These are phyloP conservation scores for Megalopta genalis DNA, from an alignment of 1,140 invertebrate species.

Conservation along the genomic window DNA sequence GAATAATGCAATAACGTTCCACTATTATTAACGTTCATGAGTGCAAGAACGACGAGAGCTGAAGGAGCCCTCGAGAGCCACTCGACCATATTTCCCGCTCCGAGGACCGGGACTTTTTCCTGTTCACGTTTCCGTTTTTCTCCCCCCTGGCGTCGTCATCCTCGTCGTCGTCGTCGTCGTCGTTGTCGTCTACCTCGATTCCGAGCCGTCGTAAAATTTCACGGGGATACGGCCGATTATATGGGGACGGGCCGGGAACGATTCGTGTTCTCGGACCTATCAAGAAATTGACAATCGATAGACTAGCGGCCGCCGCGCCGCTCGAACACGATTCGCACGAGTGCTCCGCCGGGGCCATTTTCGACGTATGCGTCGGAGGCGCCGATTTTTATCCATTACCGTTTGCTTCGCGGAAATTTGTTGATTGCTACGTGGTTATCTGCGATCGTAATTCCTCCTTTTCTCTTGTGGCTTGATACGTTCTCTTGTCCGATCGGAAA, in stretches of 20 bases:
- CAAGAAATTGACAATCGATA: conserved; percentile 9
- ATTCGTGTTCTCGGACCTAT: neutral
- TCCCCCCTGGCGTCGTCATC: neutral
- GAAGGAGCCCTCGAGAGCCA: conserved; percentile 32
- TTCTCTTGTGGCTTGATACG: too few relatives aligned
- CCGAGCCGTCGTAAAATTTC: conserved; percentile 6
- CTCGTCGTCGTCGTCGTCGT: neutral
- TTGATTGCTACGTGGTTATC: neutral
- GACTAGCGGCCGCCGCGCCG: neutral
- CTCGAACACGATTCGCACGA: neutral
- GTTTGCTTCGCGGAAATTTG: too few relatives aligned
- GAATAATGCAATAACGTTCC: conserved; percentile 50
- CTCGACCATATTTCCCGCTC: conserved; percentile 44
- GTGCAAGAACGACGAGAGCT: conserved; percentile 1
- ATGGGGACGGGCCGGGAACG: neutral
- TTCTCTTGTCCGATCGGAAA: too few relatives aligned
- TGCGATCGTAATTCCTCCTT: too few relatives aligned
- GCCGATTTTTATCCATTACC: too few relatives aligned
- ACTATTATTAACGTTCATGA: conserved; percentile 44
- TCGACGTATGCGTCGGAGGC: neutral
- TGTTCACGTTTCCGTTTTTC: conserved; percentile 1
- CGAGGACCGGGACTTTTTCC: conserved; percentile 24
- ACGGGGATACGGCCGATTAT: neutral
- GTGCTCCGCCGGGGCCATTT: too few relatives aligned
- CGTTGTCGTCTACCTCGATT: conserved; percentile 1